A percentile compares a stretch with the other conserved stretches of the same genome.
Conservation (phyloP, 2,797 vertebrate species). For the Chaunax sp. region DNA sequence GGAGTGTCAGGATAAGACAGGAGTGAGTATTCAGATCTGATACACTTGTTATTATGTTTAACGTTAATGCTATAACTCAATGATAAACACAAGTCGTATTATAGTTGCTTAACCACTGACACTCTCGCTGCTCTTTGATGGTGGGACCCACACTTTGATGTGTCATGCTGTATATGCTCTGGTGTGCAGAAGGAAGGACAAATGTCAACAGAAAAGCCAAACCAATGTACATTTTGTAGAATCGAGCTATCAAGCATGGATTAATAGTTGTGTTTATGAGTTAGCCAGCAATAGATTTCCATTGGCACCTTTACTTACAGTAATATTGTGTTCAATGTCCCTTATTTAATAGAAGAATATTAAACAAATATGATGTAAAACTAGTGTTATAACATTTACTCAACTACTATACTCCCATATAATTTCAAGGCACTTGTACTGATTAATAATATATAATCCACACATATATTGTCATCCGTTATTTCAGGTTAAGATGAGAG, state of each 20-base stretch:
- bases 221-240: slow-evolving; percentile 3
- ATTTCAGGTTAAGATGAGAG: too few species aligned
- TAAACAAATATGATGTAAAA: background rate
- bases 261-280: slow-evolving; percentile 3
- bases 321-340: background rate
- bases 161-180: slow-evolving; percentile 36
- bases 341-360: background rate
- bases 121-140: slow-evolving; percentile 62
- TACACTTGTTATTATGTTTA: slow-evolving; percentile 68
- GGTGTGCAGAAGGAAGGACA: slow-evolving; percentile 27
- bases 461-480: too few species aligned
- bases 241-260: background rate
- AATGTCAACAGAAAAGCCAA: slow-evolving; percentile 36
- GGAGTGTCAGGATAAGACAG: slow-evolving; percentile 67
- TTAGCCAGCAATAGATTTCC: background rate
- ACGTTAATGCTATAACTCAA: slow-evolving; percentile 62
- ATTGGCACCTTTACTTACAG: background rate
- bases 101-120: slow-evolving; percentile 58
- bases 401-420: too few species aligned
- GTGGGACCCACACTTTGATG: slow-evolving; percentile 57
- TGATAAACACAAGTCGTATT: slow-evolving; percentile 64
- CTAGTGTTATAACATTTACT: too few species aligned
- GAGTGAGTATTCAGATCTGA: slow-evolving; percentile 60
- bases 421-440: too few species aligned
- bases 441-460: too few species aligned